Evolutionary conservation across 2,888 invertebrate species (phyloP).

Genomic region (Elysia crispata): DNA sequence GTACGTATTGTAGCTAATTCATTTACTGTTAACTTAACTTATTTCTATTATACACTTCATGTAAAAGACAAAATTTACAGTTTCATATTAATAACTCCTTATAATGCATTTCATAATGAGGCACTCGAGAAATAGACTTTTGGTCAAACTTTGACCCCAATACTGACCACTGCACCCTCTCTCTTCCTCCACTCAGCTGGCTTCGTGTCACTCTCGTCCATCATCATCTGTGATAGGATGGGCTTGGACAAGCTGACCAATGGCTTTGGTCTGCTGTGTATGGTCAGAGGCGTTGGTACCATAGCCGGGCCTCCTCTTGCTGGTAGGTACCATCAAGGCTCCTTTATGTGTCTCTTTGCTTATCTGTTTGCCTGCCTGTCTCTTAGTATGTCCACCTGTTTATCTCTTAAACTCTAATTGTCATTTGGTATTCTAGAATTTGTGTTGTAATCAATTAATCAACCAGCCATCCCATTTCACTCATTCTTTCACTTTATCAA

Average conservation of each 20-base stretch:
- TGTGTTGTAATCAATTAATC: too few relatives aligned
- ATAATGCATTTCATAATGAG: too few relatives aligned
- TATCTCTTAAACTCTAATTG: neutral
- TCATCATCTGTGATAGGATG: constrained; percentile 96
- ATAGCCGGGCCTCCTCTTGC: constrained; percentile 90
- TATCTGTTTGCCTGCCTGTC: constrained; percentile 11
- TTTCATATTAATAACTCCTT: too few relatives aligned
- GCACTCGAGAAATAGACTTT: too few relatives aligned
- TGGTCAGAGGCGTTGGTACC: constrained; percentile 96
- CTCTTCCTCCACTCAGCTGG: constrained; percentile 87
- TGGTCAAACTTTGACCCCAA: too few relatives aligned
- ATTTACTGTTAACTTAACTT: too few relatives aligned
- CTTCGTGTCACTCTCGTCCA: constrained; percentile 97
- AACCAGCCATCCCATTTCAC: too few relatives aligned
- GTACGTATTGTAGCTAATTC: too few relatives aligned
- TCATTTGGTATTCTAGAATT: too few relatives aligned
- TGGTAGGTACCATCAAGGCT: constrained; percentile 79
- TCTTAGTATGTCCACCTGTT: constrained; percentile 12
- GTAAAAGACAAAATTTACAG: too few relatives aligned
- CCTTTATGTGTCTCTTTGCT: neutral
- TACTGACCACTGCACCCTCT: too few relatives aligned
- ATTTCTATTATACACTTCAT: too few relatives aligned
- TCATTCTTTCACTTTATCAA: neutral
- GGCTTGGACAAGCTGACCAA: constrained; percentile 97
- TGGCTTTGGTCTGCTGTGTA: constrained; percentile 96